Conservation (phyloP, 2,113 vertebrate species). For the Silurus glanis region DNA sequence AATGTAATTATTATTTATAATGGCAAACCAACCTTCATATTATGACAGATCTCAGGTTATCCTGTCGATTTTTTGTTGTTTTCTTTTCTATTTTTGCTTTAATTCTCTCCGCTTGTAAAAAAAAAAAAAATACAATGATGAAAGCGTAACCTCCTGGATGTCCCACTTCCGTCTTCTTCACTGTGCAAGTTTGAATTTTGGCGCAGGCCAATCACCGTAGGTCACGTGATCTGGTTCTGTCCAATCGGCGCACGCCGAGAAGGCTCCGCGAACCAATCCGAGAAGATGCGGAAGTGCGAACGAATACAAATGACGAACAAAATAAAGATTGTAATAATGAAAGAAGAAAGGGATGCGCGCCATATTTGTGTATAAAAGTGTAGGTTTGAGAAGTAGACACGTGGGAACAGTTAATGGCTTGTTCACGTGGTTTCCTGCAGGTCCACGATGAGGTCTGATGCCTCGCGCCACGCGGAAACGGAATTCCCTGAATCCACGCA, state of each 20-base stretch:
- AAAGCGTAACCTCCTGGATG: conserved; percentile 3
- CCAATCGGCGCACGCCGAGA: conserved; percentile 49
- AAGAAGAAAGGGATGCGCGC: neutral
- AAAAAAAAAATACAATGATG: too few species aligned
- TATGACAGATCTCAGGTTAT: conserved; percentile 45
- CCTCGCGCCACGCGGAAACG: conserved; percentile 77
- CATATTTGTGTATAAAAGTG: too few species aligned
- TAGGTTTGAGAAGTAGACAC: too few species aligned
- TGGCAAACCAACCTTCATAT: conserved; percentile 71
- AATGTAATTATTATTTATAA: conserved; percentile 2
- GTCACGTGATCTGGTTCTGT: conserved; percentile 56
- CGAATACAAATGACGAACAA: too few species aligned
- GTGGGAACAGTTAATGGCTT: neutral
- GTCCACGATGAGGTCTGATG: conserved; percentile 74
- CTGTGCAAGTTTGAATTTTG: conserved; percentile 87
- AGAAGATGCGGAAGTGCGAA: neutral
- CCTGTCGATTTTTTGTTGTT: neutral
- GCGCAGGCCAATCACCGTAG: conserved; percentile 73
- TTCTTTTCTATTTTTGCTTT: neutral
- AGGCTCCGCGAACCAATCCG: conserved; percentile 24
- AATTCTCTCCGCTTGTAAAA: neutral
- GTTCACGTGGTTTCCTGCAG: neutral
- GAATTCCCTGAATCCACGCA: conserved; percentile 53
- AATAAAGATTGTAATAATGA: too few species aligned
- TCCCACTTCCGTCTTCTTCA: conserved; percentile 10